Evolutionary conservation across 2,888 invertebrate genomes (phyloP), one percentile per base, ranked within the genome.

Genomic region (Taenaris catops): DNA sequence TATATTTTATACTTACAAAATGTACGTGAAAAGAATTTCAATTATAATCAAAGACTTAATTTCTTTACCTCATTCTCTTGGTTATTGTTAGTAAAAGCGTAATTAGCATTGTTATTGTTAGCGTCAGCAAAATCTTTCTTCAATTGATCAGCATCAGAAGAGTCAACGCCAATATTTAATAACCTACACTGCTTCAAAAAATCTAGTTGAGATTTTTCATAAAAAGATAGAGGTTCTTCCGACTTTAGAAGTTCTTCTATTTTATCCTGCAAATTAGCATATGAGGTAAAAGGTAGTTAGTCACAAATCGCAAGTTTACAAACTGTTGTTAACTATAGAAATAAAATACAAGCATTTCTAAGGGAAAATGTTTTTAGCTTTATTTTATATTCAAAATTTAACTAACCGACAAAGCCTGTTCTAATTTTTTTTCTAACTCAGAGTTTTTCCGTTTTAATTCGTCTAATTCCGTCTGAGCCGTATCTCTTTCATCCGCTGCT

Each of bases 381-480:
- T n/a, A n/a, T n/a, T n/a, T n/a, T n/a, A n/a, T n/a, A n/a, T n/a
- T n/a, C n/a, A n/a, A n/a, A n/a, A n/a, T n/a, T n/a, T n/a, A n/a
- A n/a, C 57, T 71, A 70, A 90, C 91, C 80, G 89, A 81, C 62
- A 91, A 62, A 26, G 91, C 89, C 55, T 92, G 91, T 63, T 92
- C 91, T 50, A 94, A 68, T 78, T 92, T 92, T 68, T 92, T 93
- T 64, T 96, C 95, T 43, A 96, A 71, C 55, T 92, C 89, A 31
- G 91, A 88, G 55, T 95, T 94, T 71, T 90, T 92, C 58, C 93
- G 90, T 65, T 92, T 94, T 41, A 92, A 88, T 60, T 96, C 95
- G 61, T 96, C 96, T 51, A 95, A 75, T 61, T 95, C 94, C 35
- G 90, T 89, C 58, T 92, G 90, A 0, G 92, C 90, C 33, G 90